These are phyloP conservation scores for Napeogenes sylphis DNA, from an alignment of 2,888 invertebrate species.

Conservation along the genomic window DNA sequence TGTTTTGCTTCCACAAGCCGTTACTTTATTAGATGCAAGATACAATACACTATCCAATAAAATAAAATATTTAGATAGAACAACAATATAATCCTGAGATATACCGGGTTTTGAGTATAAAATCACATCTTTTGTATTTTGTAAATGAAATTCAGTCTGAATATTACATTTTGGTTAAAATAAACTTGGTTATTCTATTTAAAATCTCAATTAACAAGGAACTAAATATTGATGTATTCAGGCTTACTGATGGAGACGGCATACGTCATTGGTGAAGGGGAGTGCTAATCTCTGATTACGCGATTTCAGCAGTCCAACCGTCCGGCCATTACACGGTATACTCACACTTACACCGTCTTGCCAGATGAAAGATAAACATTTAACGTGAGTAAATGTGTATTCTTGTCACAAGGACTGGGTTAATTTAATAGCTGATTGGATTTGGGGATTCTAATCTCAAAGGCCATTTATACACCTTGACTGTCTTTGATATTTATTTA, in stretches of 20 bases:
- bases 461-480: constrained; percentile 49
- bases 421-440: constrained; percentile 78
- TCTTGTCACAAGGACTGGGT: constrained; percentile 74
- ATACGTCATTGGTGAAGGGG: constrained; percentile 13
- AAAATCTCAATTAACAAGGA: not conserved
- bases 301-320: constrained; percentile 51
- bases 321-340: constrained; percentile 46
- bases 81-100: too few relatives aligned
- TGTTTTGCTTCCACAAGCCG: constrained; percentile 55
- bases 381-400: constrained; percentile 74
- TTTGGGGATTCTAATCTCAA: constrained; percentile 69
- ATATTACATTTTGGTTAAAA: too few relatives aligned
- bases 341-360: constrained; percentile 58
- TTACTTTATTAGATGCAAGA: constrained; percentile 62
- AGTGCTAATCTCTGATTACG: constrained; percentile 36
- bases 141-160: too few relatives aligned
- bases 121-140: too few relatives aligned
- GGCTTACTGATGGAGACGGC: constrained; percentile 7
- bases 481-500: constrained; percentile 21
- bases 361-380: constrained; percentile 77
- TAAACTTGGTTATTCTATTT: too few relatives aligned
- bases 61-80: not conserved
- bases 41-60: constrained; percentile 23
- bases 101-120: too few relatives aligned
- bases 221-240: constrained; percentile 6